A percentile compares a stretch with the other conserved stretches of the same genome.
phyloP scores from a whole-genome alignment of 2,888 invertebrate species.

The Drosophila paranaensis region DNA sequence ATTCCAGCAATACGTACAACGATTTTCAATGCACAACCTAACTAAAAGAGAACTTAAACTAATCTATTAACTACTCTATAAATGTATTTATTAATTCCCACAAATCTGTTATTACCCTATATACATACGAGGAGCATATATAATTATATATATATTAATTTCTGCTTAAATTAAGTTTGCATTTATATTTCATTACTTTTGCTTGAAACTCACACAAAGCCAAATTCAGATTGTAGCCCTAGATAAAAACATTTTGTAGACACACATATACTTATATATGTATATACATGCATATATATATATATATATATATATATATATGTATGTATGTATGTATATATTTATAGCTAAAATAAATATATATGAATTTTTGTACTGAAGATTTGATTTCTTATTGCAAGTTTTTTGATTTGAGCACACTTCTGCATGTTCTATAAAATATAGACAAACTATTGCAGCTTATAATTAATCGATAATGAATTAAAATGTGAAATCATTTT shows the following conservation, averaged over 20 bases:
- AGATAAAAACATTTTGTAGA: constrained; percentile 37
- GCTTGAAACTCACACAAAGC: constrained; percentile 48
- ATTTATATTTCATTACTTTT: constrained; percentile 40
- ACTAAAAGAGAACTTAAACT: constrained; percentile 16
- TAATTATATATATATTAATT: constrained; percentile 8
- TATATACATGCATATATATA: too few species aligned
- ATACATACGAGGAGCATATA: constrained; percentile 4
- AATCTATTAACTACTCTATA: constrained; percentile 32
- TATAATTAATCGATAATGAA: constrained; percentile 25
- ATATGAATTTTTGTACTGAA: constrained; percentile 74
- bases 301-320: too few species aligned
- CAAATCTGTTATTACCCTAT: constrained; percentile 27
- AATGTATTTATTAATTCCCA: constrained; percentile 26
- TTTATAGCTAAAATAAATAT: constrained; percentile 57
- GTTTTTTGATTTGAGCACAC: constrained; percentile 26
- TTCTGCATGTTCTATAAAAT: constrained; percentile 38
- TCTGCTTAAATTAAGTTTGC: constrained; percentile 41
- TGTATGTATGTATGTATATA: too few species aligned
- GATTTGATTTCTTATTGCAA: constrained; percentile 29
- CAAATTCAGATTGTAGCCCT: constrained; percentile 67
- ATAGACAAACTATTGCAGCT: constrained; percentile 35
- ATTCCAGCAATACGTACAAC: constrained; percentile 74
- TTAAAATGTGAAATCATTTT: constrained; percentile 17
- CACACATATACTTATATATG: constrained; percentile 27
- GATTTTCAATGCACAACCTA: constrained; percentile 50